Conservation (phyloP, 2,113 vertebrate species). For the Trematocara nigrifrons region DNA sequence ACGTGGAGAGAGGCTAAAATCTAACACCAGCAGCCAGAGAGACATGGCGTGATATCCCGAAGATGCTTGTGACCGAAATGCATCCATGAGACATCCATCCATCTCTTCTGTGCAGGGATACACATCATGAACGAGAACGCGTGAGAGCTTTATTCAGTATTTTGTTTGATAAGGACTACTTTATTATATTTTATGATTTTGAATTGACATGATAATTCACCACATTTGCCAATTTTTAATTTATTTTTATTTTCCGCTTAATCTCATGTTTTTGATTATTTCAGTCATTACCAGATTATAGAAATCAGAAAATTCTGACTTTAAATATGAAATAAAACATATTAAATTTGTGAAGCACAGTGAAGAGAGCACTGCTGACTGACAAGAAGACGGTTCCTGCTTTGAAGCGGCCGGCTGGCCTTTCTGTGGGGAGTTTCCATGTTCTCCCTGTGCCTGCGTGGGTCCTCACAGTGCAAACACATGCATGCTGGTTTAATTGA, state of each 20-base stretch:
- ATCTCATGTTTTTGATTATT: not conserved
- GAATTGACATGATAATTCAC: not conserved
- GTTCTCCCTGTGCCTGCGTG: not conserved
- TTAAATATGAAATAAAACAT: not conserved
- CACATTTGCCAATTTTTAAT: not conserved
- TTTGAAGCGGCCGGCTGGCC: not conserved
- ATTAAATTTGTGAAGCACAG: not conserved
- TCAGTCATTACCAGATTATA: not conserved
- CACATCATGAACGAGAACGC: not conserved
- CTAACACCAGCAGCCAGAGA: not conserved
- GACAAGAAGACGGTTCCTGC: accelerated
- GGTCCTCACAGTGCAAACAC: not conserved
- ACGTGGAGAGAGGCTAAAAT: not conserved
- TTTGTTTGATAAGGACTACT: not conserved
- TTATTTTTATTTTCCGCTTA: not conserved
- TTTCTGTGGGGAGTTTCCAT: not conserved
- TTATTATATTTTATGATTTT: not conserved
- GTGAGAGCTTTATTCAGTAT: not conserved
- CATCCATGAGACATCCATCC: not conserved
- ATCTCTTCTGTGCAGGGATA: not conserved
- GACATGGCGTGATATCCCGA: not conserved
- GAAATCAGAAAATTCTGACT: not conserved
- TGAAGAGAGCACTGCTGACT: not conserved
- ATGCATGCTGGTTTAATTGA: not conserved
- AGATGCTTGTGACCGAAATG: not conserved